Percentiles rank a stretch among this genome's conserved stretches.
Evolutionary conservation across 1,140 invertebrate genomes (phyloP).

Genomic region (Eufriesea mexicana): DNA sequence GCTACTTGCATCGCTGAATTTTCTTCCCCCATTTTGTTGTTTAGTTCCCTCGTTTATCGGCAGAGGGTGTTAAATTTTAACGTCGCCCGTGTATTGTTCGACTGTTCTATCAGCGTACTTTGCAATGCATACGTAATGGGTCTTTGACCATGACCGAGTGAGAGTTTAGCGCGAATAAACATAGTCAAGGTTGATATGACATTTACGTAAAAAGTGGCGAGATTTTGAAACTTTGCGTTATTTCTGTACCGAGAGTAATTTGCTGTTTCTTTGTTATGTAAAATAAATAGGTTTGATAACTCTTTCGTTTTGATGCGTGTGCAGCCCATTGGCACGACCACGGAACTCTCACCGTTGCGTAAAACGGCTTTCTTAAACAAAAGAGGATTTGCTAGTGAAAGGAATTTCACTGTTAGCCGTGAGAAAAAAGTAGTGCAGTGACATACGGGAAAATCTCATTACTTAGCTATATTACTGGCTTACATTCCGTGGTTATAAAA

Average conservation of each 20-base stretch:
- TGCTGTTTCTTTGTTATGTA: too few species aligned
- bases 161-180: constrained; percentile 64
- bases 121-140: constrained; percentile 38
- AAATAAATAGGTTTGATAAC: neutral
- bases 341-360: constrained; percentile 28
- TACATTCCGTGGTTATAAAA: constrained; percentile 19
- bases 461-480: constrained; percentile 25
- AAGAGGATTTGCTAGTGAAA: constrained; percentile 43
- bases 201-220: constrained; percentile 34
- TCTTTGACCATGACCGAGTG: constrained; percentile 67
- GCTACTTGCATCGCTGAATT: neutral
- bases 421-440: constrained; percentile 42
- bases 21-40: neutral
- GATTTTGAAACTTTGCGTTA: neutral
- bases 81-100: neutral
- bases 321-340: neutral
- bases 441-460: constrained; percentile 52
- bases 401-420: constrained; percentile 42
- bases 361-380: constrained; percentile 48
- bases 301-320: neutral
- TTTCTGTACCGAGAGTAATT: too few species aligned
- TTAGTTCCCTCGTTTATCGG: neutral
- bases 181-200: constrained; percentile 62
- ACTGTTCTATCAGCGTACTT: constrained; percentile 17
- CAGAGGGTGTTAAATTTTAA: neutral